These are phyloP conservation scores for Alentia gelatinosa DNA, from an alignment of 2,888 invertebrate species.

Conservation along the genomic window DNA sequence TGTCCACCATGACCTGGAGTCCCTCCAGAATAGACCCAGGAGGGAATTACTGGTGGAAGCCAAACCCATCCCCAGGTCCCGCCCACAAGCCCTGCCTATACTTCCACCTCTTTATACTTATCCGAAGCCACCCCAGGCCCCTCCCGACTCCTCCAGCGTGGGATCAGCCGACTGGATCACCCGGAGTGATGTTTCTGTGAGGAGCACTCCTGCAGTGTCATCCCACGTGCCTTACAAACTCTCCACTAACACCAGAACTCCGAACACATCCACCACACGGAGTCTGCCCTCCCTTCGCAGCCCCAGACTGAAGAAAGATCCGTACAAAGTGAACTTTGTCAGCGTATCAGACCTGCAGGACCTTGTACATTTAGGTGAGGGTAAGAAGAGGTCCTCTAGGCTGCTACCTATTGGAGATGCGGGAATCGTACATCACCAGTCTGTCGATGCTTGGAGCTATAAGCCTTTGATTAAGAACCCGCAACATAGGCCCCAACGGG, in stretches of 20 bases:
- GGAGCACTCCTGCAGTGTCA: background rate
- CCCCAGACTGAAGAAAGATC: background rate
- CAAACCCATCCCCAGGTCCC: background rate
- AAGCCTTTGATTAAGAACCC: constrained; percentile 19
- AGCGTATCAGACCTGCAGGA: constrained; percentile 23
- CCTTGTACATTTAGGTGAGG: background rate
- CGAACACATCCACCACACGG: background rate
- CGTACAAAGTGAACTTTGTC: background rate
- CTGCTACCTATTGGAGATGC: background rate
- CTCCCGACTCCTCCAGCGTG: background rate
- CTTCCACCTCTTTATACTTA: constrained; percentile 14
- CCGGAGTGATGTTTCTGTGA: background rate
- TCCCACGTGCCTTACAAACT: background rate
- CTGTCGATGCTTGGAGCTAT: background rate
- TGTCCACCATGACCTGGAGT: background rate
- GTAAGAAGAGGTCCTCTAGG: background rate
- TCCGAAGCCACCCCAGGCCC: background rate
- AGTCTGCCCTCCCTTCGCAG: background rate
- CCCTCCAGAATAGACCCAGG: background rate
- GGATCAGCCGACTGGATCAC: background rate
- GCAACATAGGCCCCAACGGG: background rate
- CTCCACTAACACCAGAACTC: background rate
- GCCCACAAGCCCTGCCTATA: background rate
- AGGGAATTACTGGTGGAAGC: background rate
- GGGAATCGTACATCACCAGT: background rate